Evolutionary conservation across 2,113 vertebrate species (phyloP).

Genomic region (Varanus komodoensis): DNA sequence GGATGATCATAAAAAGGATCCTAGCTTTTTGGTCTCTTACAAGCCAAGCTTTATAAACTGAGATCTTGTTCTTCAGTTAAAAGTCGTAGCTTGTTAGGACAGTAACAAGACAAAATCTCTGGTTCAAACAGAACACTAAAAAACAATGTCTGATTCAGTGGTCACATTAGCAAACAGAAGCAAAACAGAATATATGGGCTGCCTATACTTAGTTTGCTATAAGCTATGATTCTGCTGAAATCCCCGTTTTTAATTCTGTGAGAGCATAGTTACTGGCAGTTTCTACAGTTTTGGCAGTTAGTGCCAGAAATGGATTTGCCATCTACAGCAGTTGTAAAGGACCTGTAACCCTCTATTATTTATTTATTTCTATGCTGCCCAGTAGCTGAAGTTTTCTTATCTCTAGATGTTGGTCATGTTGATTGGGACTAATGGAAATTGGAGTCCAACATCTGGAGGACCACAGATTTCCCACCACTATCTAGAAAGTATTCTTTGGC

Average conservation of each 20-base stretch:
- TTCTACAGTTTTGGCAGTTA: background rate
- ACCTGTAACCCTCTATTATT: background rate
- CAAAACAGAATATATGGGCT: background rate
- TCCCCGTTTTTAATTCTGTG: background rate
- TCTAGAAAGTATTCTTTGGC: background rate
- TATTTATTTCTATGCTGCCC: too few relatives aligned
- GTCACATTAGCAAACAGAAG: too few relatives aligned
- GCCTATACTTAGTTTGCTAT: background rate
- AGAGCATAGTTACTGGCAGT: background rate
- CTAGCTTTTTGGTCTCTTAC: too few relatives aligned
- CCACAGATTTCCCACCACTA: background rate
- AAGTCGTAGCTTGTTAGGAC: too few relatives aligned
- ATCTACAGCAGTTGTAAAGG: background rate
- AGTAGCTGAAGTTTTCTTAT: too few relatives aligned
- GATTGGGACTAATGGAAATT: background rate
- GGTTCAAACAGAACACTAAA: background rate
- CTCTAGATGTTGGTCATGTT: background rate
- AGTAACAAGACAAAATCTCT: background rate
- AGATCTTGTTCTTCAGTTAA: too few relatives aligned
- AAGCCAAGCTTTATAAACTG: too few relatives aligned
- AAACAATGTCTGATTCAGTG: too few relatives aligned
- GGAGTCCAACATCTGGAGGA: background rate
- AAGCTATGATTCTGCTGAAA: background rate
- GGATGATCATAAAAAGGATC: too few relatives aligned
- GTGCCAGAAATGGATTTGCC: background rate